Percentiles rank a stretch among this genome's conserved stretches.
Conservation (phyloP, 2,888 invertebrate genomes). For the Halocaridina rubra region DNA sequence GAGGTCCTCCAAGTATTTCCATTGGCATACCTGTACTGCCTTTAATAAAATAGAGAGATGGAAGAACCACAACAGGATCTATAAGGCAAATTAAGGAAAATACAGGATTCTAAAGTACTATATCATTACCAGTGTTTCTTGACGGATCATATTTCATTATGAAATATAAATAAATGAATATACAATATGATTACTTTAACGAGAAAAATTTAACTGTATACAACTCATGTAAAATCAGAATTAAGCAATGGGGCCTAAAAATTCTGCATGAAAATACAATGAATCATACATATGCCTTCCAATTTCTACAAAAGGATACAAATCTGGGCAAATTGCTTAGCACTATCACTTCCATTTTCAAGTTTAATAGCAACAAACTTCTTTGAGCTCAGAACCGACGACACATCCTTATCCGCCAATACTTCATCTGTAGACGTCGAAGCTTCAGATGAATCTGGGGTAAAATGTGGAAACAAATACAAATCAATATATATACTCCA, state of each 20-base stretch:
- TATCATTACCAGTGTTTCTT: too few relatives aligned
- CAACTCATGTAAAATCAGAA: background rate
- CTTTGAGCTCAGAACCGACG: constrained; percentile 73
- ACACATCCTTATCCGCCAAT: constrained; percentile 74
- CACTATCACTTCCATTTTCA: constrained; percentile 79
- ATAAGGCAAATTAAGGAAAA: background rate
- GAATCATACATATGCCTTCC: background rate
- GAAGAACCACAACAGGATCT: constrained; percentile 56
- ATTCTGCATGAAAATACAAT: background rate
- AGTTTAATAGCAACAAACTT: constrained; percentile 84
- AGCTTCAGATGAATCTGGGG: constrained; percentile 78
- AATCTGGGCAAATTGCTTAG: constrained; percentile 84
- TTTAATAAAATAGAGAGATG: constrained; percentile 80
- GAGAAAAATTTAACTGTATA: background rate
- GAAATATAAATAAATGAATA: background rate
- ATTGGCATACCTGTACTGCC: constrained; percentile 83
- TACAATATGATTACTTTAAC: background rate
- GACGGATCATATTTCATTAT: too few relatives aligned
- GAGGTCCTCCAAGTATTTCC: constrained; percentile 79
- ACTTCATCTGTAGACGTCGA: constrained; percentile 76
- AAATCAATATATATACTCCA: too few relatives aligned
- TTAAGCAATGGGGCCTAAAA: background rate
- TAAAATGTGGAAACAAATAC: too few relatives aligned
- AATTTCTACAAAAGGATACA: constrained; percentile 80
- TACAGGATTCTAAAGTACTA: too few relatives aligned